Base-by-base conservation (phyloP, 2,113 vertebrate genomes). In the Nettapus auritus region DNA sequence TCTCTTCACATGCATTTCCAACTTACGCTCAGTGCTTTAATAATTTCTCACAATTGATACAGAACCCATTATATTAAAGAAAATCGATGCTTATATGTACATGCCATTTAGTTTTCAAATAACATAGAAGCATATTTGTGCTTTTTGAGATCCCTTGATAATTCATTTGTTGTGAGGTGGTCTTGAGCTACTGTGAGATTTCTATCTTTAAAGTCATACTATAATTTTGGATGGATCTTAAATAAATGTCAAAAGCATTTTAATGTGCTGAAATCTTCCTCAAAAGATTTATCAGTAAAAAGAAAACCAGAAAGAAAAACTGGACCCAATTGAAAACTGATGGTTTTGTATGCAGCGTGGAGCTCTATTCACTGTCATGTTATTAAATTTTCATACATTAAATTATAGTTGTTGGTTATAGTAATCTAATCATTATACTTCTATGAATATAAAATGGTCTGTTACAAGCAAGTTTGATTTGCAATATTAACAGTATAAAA, bases 341-440 rank as follows among this genome's bases (percentile, higher is more conserved):
- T 85, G 38, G 42, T 9, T 91, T 85, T 82, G 5, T 67, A 40
- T 68, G 59, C 18, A 62, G 21, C 10, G 3, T 83, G 25, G 22
- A 88, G 6, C 1, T 46, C 53, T 83, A 38, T 79, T 91, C 69
- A 66, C 28, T 63, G 18, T 16, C 42, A 71, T 9, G 5, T 64
- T 88, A 92, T 70, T 89, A 91, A 81, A 28, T 74, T 92, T 79
- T 48, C 21, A 80, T 89, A 82, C 40, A 84, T 90, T 67, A 85
- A 97, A 86, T 64, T 46, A 63, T 80, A 73, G 11, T 84, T 95
- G 22, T 25, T 93, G 55, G 64, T 64, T 93, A 88, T 68, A 71
- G 64, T 84, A 75, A 86, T 55, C 16, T 84, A 67, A 80, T 76
- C 42, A 29, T 53, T 90, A 6, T 66, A 87, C 94, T 94, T 94